phyloP scores from a whole-genome alignment of 2,888 invertebrate genomes.

The Trisateles emortualis region DNA sequence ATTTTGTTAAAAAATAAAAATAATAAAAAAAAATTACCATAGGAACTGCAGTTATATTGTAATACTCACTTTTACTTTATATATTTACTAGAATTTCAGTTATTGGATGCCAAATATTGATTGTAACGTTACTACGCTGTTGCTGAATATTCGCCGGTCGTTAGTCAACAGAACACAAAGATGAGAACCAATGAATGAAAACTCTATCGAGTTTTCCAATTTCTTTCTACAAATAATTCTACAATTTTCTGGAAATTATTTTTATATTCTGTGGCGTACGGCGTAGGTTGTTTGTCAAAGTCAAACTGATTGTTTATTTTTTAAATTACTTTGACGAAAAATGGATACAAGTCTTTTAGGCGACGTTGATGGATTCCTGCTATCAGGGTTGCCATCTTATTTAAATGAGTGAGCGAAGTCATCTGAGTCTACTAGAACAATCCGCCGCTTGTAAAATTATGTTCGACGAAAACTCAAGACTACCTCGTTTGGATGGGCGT shows the following conservation, averaged over 20 bases:
- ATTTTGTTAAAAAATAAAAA: not conserved
- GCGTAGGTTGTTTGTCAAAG: too few relatives aligned
- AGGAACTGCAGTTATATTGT: not conserved
- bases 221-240: too few relatives aligned
- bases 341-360: too few relatives aligned
- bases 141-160: conserved; percentile 14
- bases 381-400: too few relatives aligned
- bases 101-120: not conserved
- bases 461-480: too few relatives aligned
- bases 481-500: too few relatives aligned
- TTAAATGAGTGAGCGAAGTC: too few relatives aligned
- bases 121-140: conserved; percentile 12
- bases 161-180: conserved; percentile 11
- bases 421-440: too few relatives aligned
- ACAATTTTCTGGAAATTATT: conserved; percentile 18
- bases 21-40: not conserved
- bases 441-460: too few relatives aligned
- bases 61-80: conserved; percentile 2
- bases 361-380: too few relatives aligned
- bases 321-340: too few relatives aligned
- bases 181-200: conserved; percentile 7
- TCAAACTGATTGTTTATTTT: too few relatives aligned
- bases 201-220: conserved; percentile 3
- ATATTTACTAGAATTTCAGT: not conserved
- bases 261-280: not conserved